These are phyloP conservation scores for Gobius niger DNA, from an alignment of 2,113 vertebrate species.

Conservation along the genomic window DNA sequence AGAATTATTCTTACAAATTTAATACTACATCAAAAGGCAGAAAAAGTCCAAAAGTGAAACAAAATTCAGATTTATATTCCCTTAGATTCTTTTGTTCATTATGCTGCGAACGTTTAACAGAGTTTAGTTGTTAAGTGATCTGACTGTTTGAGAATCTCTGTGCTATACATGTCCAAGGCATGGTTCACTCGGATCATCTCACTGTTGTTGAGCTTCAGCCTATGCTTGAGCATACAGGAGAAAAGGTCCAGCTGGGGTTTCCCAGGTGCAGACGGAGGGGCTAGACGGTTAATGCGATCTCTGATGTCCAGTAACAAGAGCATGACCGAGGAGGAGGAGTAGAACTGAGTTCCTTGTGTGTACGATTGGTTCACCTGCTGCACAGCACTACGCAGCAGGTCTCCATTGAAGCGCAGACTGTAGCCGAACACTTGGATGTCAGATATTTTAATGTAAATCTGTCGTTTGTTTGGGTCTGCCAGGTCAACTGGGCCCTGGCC, in stretches of 20 bases:
- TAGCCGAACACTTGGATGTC: conserved; percentile 98
- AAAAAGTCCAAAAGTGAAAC: conserved; percentile 77
- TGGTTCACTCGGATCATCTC: conserved; percentile 99
- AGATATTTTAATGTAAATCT: conserved; percentile 99
- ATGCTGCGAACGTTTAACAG: conserved; percentile 80
- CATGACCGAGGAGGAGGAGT: conserved; percentile 97
- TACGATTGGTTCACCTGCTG: conserved; percentile 99
- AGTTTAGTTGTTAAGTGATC: conserved; percentile 98
- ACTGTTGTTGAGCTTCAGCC: conserved; percentile 97
- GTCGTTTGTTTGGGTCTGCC: conserved; percentile 92
- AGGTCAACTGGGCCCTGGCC: conserved; percentile 96
- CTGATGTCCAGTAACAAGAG: conserved; percentile 95
- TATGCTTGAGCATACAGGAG: conserved; percentile 99
- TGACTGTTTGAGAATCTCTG: conserved; percentile 97
- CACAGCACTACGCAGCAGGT: conserved; percentile 94
- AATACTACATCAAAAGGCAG: conserved; percentile 83
- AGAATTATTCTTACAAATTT: conserved; percentile 96
- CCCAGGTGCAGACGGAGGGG: conserved; percentile 91
- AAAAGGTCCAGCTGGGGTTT: conserved; percentile 98
- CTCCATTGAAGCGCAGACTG: conserved; percentile 94
- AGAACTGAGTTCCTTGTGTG: conserved; percentile 95
- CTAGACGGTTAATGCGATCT: conserved; percentile 97
- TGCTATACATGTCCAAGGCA: conserved; percentile 98
- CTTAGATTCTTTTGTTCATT: conserved; percentile 49
- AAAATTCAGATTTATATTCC: conserved; percentile 67